phyloP scores from a whole-genome alignment of 2,888 invertebrate species.

The Caenorhabditis angaria region DNA sequence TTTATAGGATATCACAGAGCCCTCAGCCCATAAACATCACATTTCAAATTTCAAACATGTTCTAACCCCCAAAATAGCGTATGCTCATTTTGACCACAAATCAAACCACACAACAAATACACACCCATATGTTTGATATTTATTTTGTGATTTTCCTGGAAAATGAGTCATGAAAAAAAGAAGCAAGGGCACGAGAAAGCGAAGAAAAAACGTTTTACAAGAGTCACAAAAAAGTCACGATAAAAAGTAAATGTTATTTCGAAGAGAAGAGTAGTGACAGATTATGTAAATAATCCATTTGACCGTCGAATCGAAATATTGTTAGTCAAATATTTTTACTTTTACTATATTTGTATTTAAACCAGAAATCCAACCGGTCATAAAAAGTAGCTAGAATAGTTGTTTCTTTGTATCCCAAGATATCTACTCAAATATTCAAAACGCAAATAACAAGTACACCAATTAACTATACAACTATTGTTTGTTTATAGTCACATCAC shows the following conservation, averaged over 20 bases:
- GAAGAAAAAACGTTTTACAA: background rate
- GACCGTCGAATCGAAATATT: too few species aligned
- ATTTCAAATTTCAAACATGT: too few species aligned
- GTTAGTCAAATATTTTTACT: too few species aligned
- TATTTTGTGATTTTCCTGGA: constrained; percentile 1
- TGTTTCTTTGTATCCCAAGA: background rate
- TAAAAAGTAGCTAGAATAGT: too few species aligned
- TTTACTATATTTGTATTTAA: too few species aligned
- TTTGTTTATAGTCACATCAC: background rate
- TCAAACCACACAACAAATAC: background rate
- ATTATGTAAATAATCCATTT: constrained; percentile 1
- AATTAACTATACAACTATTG: background rate
- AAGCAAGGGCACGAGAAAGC: constrained; percentile 1
- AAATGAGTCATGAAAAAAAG: constrained; percentile 3
- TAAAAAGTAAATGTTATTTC: background rate
- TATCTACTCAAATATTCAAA: background rate
- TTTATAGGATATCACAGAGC: too few species aligned
- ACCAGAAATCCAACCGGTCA: too few species aligned
- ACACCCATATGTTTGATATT: background rate
- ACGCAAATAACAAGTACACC: background rate
- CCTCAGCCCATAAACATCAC: too few species aligned
- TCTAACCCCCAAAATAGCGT: too few species aligned
- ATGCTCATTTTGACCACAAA: too few species aligned
- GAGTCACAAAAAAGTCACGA: background rate
- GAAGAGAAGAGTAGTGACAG: too few species aligned